Evolutionary conservation across 2,888 invertebrate species (phyloP).

Genomic region (Noctua comes): DNA sequence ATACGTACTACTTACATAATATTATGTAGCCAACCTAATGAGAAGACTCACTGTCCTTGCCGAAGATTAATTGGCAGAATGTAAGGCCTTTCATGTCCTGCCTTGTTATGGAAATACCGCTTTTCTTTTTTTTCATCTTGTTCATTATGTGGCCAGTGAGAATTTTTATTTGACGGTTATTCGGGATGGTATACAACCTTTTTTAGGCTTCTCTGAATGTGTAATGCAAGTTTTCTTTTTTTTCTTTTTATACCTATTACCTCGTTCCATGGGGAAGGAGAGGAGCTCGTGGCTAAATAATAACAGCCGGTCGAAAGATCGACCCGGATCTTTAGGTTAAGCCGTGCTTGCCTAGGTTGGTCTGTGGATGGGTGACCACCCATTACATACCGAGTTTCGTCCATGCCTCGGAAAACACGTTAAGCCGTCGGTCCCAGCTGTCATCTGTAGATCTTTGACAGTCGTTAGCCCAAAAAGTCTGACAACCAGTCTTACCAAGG

Average conservation of each 20-base stretch:
- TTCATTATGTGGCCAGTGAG: slow-evolving; percentile 63
- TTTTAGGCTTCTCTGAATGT: slow-evolving; percentile 28
- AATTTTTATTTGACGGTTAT: slow-evolving; percentile 53
- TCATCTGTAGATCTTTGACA: too few relatives aligned
- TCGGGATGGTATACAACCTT: slow-evolving; percentile 36
- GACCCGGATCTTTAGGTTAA: too few relatives aligned
- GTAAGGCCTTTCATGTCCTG: slow-evolving; percentile 51
- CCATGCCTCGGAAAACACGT: too few relatives aligned
- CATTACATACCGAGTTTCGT: too few relatives aligned
- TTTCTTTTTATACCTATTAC: neutral
- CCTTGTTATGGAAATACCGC: slow-evolving; percentile 61
- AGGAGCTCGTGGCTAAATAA: too few relatives aligned
- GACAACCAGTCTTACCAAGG: too few relatives aligned
- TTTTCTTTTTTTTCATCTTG: slow-evolving; percentile 28
- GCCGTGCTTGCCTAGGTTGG: too few relatives aligned
- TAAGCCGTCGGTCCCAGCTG: too few relatives aligned
- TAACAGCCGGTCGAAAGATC: too few relatives aligned
- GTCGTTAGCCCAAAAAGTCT: too few relatives aligned
- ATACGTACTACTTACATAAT: neutral
- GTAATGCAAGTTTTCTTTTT: slow-evolving; percentile 43
- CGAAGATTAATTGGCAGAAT: slow-evolving; percentile 68
- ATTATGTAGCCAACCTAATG: slow-evolving; percentile 33
- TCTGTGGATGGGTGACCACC: too few relatives aligned
- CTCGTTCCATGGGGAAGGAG: neutral
- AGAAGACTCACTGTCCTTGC: slow-evolving; percentile 28